Base-by-base conservation (phyloP, 2,888 invertebrate genomes). In the Xylocampa areola region DNA sequence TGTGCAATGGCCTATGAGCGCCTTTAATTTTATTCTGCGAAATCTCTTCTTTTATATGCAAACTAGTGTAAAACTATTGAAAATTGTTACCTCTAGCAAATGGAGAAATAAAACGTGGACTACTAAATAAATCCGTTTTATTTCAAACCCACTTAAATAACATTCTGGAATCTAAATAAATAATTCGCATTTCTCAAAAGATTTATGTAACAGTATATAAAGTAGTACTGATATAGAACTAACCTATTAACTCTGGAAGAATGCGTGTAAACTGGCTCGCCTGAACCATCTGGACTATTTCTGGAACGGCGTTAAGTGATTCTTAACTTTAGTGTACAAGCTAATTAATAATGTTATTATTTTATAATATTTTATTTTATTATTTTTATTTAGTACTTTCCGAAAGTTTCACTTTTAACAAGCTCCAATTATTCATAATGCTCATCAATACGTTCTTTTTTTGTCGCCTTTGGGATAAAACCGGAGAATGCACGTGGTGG, bases 241-340 rank as follows among this genome's bases (percentile, higher is more conserved):
- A 68, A 68, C 64, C 68, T 54, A 62, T 41, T 65, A 68, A 62
- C 68, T 54, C 33, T 1, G 14, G 48, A 44, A 62, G 68, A 62
- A 54, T 62, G 68, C 68, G 44, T 45, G 35, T 17, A 48, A 58
- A 64, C 47, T 43, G 32, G 40, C 36, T 45, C 48, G 27, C 40
- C 43, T 65, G 39, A 23, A 19, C 16, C 50, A 40, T 7, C 14
- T 30, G 13, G 1, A 30, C 37, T 61, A 37, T 62, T 68, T 53
- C 16, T 8, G 50, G 44, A 17, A 3, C n/a, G 10, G 23, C 3
- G 23, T 8, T 44, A 52, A 68, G 43, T 52, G 47, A 63, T 50
- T 37, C 13, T 44, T 44, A 48, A 44, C 37, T 44, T 16, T 3
- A 35, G 14, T 37, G n/a, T 37, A 3, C 7, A 4, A 13, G 23